phyloP scores from a whole-genome alignment of 2,797 vertebrate genomes.

The Allobates femoralis region DNA sequence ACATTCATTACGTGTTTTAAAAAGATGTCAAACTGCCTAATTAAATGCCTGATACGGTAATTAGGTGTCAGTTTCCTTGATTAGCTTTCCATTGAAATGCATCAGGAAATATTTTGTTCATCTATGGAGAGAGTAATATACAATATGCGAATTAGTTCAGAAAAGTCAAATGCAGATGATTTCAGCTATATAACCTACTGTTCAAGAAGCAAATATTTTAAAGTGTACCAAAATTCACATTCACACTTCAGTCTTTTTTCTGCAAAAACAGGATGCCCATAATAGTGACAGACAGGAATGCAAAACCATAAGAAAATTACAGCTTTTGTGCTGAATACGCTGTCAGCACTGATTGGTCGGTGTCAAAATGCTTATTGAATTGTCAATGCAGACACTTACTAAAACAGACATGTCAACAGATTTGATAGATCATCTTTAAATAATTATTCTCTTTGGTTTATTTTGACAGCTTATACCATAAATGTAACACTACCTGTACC shows the following conservation, averaged over 20 bases:
- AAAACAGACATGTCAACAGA: no score
- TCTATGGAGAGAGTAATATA: slow-evolving; percentile 5
- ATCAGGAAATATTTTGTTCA: slow-evolving; percentile 19
- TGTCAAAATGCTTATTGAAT: no score
- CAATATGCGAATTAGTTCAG: not conserved
- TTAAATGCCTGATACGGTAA: slow-evolving; percentile 52
- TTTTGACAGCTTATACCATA: no score
- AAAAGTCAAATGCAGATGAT: not conserved
- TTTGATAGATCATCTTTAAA: no score
- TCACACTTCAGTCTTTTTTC: not conserved
- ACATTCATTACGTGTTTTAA: slow-evolving; percentile 47
- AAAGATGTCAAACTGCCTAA: slow-evolving; percentile 59
- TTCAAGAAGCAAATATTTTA: not conserved
- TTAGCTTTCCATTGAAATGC: slow-evolving; percentile 45
- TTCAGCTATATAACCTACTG: not conserved
- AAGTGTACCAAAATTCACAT: not conserved
- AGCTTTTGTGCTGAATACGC: no score
- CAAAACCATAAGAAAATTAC: no score
- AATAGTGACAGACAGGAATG: not conserved
- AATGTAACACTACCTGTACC: no score
- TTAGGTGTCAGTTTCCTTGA: slow-evolving; percentile 54
- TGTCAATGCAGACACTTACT: no score
- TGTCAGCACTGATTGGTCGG: no score
- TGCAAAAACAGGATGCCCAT: not conserved
- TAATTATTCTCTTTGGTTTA: no score